Evolutionary conservation across 2,888 invertebrate genomes (phyloP), one percentile per base, ranked within the genome.

Genomic region (Cacoxenus indagator): DNA sequence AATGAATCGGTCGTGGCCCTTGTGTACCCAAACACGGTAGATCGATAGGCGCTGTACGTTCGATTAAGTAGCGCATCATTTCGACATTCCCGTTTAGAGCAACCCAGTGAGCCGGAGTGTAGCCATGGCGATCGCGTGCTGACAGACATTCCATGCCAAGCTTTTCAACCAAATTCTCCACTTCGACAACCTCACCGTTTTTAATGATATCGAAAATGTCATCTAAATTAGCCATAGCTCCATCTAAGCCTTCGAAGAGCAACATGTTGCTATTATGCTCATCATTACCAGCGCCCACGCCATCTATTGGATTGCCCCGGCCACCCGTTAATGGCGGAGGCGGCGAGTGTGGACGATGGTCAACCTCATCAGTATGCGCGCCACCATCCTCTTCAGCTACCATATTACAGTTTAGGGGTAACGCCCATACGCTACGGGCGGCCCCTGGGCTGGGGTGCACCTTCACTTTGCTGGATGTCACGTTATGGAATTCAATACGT

Each of bases 51-150:
- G 94, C 95, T 26, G 92, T 93, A 65, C 94, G 89, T 84, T 96
- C 96, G 17, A 96, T 92, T 66, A 97, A 90, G 84, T 95, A 96
- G 4, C 96, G 90, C 92, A 96, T 94, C 66, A 96, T 92, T 75
- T 95, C 94, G n/a, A 95, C 93, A 85, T 95, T 95, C 31, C 96
- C 96, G 84, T 96, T 96, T 62, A 97, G 89, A 0, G 88, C 87
- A 22, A 88, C 95, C 96, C 96, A 97, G 87, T 97, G 97, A 24
- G 96, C 96, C 0, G 96, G 95, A 0, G 96, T 96, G 87, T 97
- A 96, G 19, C 97, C 97, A 90, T 96, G 96, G 85, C 95, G 94
- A 87, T 97, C 97, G 22, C 96, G 91, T 0, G 93, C 93, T 67
- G 93, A 92, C 68, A 97, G 88, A 68, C 93, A 92, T 85, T 93